These are phyloP conservation scores for Patiria miniata DNA, from an alignment of 35 echinoderm and acorn worm genomes.

Conservation along the genomic window DNA sequence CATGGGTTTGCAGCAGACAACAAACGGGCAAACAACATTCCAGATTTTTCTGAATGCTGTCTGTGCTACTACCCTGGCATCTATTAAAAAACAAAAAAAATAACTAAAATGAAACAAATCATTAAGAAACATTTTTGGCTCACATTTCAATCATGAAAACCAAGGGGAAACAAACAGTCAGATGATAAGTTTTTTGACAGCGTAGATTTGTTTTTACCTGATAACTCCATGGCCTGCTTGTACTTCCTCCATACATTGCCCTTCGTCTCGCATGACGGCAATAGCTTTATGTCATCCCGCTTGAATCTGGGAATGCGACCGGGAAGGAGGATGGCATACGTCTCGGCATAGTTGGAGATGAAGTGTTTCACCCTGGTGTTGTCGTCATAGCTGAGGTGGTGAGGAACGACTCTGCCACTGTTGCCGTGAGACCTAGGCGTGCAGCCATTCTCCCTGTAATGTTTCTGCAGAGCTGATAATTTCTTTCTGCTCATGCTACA, in stretches of 20 bases:
- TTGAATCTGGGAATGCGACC: conserved; percentile 11
- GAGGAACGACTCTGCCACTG: conserved; percentile 7
- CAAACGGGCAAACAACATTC: neutral
- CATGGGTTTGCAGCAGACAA: neutral
- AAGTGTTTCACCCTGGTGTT: neutral
- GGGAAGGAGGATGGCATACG: no score
- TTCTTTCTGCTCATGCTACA: conserved; percentile 10
- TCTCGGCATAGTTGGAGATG: neutral
- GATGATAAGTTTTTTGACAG: neutral
- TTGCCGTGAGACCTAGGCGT: neutral
- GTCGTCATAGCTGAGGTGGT: neutral
- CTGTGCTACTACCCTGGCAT: neutral
- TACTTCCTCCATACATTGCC: neutral
- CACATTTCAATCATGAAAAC: neutral
- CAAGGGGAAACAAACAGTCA: neutral
- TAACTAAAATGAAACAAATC: neutral
- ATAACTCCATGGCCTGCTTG: neutral
- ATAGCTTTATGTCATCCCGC: neutral
- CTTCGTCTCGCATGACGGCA: neutral
- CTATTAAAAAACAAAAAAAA: neutral
- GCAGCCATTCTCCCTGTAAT: neutral
- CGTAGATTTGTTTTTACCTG: neutral
- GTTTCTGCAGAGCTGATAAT: neutral
- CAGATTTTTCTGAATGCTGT: neutral
- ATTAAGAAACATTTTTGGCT: neutral